These are phyloP conservation scores for Coremacera marginata DNA, from an alignment of 2,888 invertebrate species.

Conservation along the genomic window DNA sequence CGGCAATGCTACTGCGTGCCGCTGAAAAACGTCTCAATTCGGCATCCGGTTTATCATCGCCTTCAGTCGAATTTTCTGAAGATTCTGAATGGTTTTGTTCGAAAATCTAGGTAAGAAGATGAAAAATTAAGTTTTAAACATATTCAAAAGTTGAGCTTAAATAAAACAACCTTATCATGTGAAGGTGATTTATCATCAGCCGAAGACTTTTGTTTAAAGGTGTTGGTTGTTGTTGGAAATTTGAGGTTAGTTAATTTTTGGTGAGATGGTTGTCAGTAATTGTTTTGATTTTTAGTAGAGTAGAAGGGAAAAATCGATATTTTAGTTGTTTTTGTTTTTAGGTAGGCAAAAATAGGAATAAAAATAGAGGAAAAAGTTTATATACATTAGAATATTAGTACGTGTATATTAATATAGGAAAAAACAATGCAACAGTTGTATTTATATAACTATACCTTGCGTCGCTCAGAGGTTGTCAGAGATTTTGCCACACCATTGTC, in stretches of 20 bases:
- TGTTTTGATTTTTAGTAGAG: conserved; percentile 25
- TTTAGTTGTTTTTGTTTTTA: not conserved
- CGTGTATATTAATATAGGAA: not conserved
- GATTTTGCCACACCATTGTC: conserved; percentile 77
- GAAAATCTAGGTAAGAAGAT: conserved; percentile 60
- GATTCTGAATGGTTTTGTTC: conserved; percentile 68
- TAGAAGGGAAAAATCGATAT: not conserved
- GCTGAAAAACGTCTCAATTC: conserved; percentile 74
- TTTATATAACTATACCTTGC: conserved; percentile 71
- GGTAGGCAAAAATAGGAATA: not conserved
- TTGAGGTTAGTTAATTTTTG: conserved; percentile 23
- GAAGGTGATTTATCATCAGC: conserved; percentile 67
- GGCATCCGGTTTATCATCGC: conserved; percentile 69
- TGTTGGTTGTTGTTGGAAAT: conserved; percentile 42
- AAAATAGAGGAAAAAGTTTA: not conserved
- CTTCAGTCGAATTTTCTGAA: conserved; percentile 72
- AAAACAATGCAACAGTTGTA: not conserved
- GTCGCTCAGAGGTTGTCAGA: conserved; percentile 83
- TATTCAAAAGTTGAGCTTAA: not conserved
- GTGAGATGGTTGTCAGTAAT: conserved; percentile 6
- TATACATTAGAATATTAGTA: not conserved
- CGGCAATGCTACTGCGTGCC: conserved; percentile 81
- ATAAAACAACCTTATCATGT: conserved; percentile 65
- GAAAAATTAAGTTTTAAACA: not conserved
- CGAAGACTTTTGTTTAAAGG: conserved; percentile 58